These are phyloP conservation scores for Podarcis lilfordi DNA, from an alignment of 2,797 vertebrate species.

Conservation along the genomic window DNA sequence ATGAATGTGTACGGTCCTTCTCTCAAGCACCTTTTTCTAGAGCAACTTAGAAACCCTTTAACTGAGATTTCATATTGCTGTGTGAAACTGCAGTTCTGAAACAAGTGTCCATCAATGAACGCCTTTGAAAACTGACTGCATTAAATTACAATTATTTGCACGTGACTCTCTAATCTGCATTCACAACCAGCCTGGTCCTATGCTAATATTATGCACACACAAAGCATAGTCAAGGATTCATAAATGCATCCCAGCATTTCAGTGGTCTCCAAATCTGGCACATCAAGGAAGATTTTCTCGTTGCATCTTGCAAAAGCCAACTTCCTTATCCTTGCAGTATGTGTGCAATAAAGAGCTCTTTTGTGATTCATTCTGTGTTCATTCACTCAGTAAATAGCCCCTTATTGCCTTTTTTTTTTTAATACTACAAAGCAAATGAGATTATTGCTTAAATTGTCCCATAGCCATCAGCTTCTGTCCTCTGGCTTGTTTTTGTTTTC, in stretches of 20 bases:
- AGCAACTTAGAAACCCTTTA: slow-evolving; percentile 1
- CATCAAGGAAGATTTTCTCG: slow-evolving; percentile 75
- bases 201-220: slow-evolving; percentile 69
- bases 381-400: slow-evolving; percentile 78
- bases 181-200: slow-evolving; percentile 64
- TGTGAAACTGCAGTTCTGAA: slow-evolving; percentile 28
- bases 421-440: slow-evolving; percentile 78
- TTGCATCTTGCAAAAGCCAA: slow-evolving; percentile 72
- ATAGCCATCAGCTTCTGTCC: slow-evolving; percentile 71
- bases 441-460: slow-evolving; percentile 77
- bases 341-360: slow-evolving; percentile 74
- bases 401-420: slow-evolving; percentile 66
- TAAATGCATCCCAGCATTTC: slow-evolving; percentile 64
- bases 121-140: slow-evolving; percentile 65
- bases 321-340: slow-evolving; percentile 71
- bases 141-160: slow-evolving; percentile 74
- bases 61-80: slow-evolving; percentile 2
- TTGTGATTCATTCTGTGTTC: slow-evolving; percentile 77
- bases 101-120: slow-evolving; percentile 66
- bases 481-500: slow-evolving; percentile 71
- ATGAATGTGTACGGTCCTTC: fast-evolving
- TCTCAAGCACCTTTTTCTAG: slow-evolving; percentile 29
- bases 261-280: slow-evolving; percentile 67
- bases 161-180: slow-evolving; percentile 73
- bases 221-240: slow-evolving; percentile 59